Base-by-base conservation (phyloP, 2,797 vertebrate genomes). In the Buphagus erythrorhynchus region DNA sequence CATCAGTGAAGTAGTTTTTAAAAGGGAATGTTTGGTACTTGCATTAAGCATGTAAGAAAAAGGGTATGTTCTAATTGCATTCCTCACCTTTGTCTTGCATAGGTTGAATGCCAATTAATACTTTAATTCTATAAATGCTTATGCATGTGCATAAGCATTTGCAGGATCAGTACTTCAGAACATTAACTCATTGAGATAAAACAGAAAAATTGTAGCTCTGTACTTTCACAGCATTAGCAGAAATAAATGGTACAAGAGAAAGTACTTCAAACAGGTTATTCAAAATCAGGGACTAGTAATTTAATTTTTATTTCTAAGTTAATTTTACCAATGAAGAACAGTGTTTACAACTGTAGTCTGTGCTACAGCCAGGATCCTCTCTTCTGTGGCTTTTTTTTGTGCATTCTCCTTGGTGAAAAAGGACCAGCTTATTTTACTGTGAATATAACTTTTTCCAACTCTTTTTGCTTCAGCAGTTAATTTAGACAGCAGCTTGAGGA, bases 51-150 rank as follows among this genome's bases (percentile, higher is more conserved):
- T 12, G 43, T 20, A 52, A 1, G 31, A 94, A 84, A 79, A 13
- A 5, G 14, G 2, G 1, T 43, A 77, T 26, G 36, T 36, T 89
- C 88, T 88, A 67, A 61, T 74, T 66, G 22, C 78, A 92, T 86
- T 88, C 61, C 69, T 94, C 59, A 67, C 49, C 57, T 82, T 81
- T 83, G 57, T 25, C 46, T 86, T 62, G 52, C 46, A 75, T 40
- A 89, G 52, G 72, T 88, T 89, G 93, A 88, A 92, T 45, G 28
- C 54, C 57, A 91, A 86, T 91, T 95, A 95, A 89, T 91, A 91
- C 86, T 88, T 95, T 87, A 95, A 92, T 92, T 96, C 83, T 51
- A 42, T 61, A 83, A 94, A 89, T 71, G 74, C 83, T 93, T 87
- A 74, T 54, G 69, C 79, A 90, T 55, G 48, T 80, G 61, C 82